These are phyloP conservation scores for Rhagophthalmus giganteus DNA, from an alignment of 2,888 invertebrate genomes.

Conservation along the genomic window DNA sequence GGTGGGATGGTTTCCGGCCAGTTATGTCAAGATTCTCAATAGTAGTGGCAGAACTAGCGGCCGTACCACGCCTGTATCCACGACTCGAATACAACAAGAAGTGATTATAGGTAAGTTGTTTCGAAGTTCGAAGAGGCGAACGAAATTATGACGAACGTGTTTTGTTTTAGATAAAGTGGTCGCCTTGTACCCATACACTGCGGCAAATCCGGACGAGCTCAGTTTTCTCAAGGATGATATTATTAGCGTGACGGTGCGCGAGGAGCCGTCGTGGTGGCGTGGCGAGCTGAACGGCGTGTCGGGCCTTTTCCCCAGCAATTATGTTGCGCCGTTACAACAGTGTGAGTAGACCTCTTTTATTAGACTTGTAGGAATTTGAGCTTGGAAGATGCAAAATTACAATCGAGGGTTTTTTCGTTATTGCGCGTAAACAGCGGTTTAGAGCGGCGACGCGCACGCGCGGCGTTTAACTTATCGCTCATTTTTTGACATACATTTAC, in stretches of 20 bases:
- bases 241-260: conserved; percentile 84
- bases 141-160: neutral
- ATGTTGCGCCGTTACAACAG: conserved; percentile 73
- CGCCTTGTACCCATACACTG: conserved; percentile 91
- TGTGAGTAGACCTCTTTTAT: conserved; percentile 62
- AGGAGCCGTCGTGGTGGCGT: conserved; percentile 98
- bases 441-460: too few species aligned
- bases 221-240: conserved; percentile 91
- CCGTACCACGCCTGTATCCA: conserved; percentile 73
- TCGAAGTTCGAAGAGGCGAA: neutral
- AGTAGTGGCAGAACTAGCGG: conserved; percentile 72
- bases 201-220: conserved; percentile 93
- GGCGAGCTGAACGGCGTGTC: conserved; percentile 88
- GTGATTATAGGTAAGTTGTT: conserved; percentile 49
- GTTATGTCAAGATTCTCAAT: conserved; percentile 85
- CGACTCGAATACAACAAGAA: conserved; percentile 66
- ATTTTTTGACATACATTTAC: too few species aligned
- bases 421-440: too few species aligned
- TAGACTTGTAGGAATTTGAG: neutral
- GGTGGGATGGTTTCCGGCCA: conserved; percentile 99
- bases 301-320: conserved; percentile 95
- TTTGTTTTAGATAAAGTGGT: conserved; percentile 75
- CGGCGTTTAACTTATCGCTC: too few species aligned
- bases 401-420: too few species aligned
- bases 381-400: conserved; percentile 6